A percentile compares a stretch with the other conserved stretches of the same genome.
Conservation (phyloP, 35 echinoderm and acorn worm species). For the Strongylocentrotus purpuratus region DNA sequence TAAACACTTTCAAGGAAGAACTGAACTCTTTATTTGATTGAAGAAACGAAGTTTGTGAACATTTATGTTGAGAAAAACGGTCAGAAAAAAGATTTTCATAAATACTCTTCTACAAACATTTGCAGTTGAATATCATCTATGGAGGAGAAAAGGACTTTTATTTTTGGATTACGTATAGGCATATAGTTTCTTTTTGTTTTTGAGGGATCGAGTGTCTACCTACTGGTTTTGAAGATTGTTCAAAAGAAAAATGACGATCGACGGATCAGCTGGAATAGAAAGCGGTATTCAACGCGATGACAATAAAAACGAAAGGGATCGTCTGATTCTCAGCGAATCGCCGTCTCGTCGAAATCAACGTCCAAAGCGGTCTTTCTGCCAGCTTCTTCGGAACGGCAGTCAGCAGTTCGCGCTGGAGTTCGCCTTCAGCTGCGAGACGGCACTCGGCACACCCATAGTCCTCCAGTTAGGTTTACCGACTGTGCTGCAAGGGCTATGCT, state of each 20-base stretch:
- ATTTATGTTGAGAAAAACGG: no score
- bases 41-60: no score
- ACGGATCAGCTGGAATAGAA: not conserved
- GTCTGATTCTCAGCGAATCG: not conserved
- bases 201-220: no score
- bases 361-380: conserved; percentile 8
- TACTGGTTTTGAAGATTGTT: not conserved
- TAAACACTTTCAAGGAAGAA: no score
- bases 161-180: no score
- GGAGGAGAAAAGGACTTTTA: no score
- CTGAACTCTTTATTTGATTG: no score
- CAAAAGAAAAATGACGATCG: not conserved
- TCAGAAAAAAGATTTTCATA: no score
- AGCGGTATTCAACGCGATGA: not conserved
- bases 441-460: conserved; percentile 73
- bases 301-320: not conserved
- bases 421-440: conserved; percentile 81
- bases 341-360: not conserved
- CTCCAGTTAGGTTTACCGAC: conserved; percentile 72
- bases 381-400: conserved; percentile 6
- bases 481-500: conserved; percentile 72
- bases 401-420: conserved; percentile 64
- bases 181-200: no score
- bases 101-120: no score
- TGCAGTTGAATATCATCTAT: no score